Base-by-base conservation (phyloP, 1,140 invertebrate species). In the Brachionus manjavacas region DNA sequence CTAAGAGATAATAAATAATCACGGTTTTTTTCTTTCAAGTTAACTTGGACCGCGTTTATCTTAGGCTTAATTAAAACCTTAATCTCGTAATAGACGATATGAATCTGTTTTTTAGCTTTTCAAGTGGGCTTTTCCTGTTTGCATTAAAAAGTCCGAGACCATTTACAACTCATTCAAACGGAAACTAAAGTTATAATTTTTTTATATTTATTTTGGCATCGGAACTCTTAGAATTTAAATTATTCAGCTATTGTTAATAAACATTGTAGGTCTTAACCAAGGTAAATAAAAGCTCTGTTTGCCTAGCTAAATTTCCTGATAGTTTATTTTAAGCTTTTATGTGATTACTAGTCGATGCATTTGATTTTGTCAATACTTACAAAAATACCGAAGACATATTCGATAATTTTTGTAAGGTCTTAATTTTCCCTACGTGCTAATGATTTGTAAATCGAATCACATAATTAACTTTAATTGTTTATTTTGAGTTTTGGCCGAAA, bases 391-490 rank as follows among this genome's bases (percentile, higher is more conserved):
- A 23, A 60, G 16, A 60, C n/a, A 20, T 46, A 46, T 6, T 14
- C 43, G 20, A 72, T 16, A 20, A 16, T 72, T 39, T 72, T 72
- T 39, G 14, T 72, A 41, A 72, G 16, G 68, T 16, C 31, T 31
- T 68, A 31, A 68, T n/a, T 41, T 72, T 72, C 68, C 16, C 31
- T 72, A 20, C 39, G 68, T 72, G 68, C 35, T 72, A 72, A 72
- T 72, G 68, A 72, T 72, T 72, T 72, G 68, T 72, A 72, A 72
- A 72, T 72, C n/a, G 16, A 35, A 43, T 72, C 68, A 72, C 31
- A 20, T 39, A 68, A 68, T 31, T 31, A 68, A 68, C 52, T 60
- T 60, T 60, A 20, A 60, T 60, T 60, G 46, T 52, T 52, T 52
- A 2, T 35, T 46, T 12, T 46, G 11, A 46, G 52, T 20, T 60